Evolutionary conservation across 2,888 invertebrate genomes (phyloP).

Genomic region (Phytoseiulus persimilis): DNA sequence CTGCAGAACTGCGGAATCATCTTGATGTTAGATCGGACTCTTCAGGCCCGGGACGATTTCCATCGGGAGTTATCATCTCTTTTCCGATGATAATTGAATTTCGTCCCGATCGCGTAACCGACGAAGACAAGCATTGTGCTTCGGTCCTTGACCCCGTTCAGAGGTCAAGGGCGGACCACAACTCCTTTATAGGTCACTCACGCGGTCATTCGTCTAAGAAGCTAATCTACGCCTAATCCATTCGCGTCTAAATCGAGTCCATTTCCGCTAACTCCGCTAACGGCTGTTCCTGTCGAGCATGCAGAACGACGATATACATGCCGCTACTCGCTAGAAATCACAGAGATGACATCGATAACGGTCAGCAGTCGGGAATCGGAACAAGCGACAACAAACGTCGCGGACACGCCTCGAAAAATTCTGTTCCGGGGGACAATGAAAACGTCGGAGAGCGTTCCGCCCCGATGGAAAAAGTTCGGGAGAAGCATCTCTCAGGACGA

Average conservation of each 20-base stretch:
- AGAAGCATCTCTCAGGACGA: not conserved
- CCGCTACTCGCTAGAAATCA: not conserved
- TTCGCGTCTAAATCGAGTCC: not conserved
- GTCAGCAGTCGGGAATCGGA: not conserved
- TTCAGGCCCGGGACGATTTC: not conserved
- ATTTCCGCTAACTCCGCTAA: not conserved
- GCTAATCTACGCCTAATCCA: not conserved
- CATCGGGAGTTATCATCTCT: not conserved
- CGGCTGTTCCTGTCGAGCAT: not conserved
- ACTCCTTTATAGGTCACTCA: not conserved
- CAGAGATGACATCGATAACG: not conserved
- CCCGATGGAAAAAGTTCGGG: not conserved
- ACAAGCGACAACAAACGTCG: not conserved
- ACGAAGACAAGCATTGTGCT: not conserved
- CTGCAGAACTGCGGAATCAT: conserved; percentile 24
- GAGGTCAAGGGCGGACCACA: not conserved
- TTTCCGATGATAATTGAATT: not conserved
- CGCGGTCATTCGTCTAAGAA: not conserved
- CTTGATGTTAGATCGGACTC: not conserved
- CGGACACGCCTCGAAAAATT: not conserved
- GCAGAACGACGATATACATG: not conserved
- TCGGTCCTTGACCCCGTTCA: not conserved
- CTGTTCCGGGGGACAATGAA: not conserved
- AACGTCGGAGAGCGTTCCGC: not conserved
- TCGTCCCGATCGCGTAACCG: not conserved